Evolutionary conservation across 2,113 vertebrate genomes (phyloP), one percentile per base, ranked within the genome.

Genomic region (Upupa epops): DNA sequence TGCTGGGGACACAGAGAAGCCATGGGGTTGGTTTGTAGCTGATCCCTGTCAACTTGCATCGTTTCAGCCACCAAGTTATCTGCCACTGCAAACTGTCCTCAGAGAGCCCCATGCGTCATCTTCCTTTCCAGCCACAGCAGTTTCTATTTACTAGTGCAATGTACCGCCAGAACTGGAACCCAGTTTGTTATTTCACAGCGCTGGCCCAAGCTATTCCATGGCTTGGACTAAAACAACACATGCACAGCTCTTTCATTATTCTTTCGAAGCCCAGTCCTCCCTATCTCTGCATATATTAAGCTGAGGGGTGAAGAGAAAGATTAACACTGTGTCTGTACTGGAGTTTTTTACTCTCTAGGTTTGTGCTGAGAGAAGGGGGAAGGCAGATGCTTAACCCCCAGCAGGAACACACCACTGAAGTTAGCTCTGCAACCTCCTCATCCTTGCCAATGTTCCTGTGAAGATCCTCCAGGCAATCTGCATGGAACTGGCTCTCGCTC

Each of bases 381-480:
- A 83, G 52, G 40, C 75, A 91, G 79, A 76, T 88, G 68, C 79
- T 92, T 95, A 88, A 94, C 85, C 85, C 82, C 52, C 86, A 86
- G 90, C 79, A 88, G 72, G 88, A 69, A 60, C 24, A 2, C 59
- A 89, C 28, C 76, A 79, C 82, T 74, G 58, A 95, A 71, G 37
- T 77, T 59, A 71, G 54, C 56, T 91, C 52, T 88, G 90, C 82
- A 85, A 8, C 48, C 74, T 78, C 32, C 61, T 71, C 40, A 76
- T 63, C 64, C 86, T 74, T 91, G 94, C 92, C 95, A 93, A 42
- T 20, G 72, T 80, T 91, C 68, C 94, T 91, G 94, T 91, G 95
- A 93, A 91, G 88, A 86, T 86, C 42, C 88, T 95, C 32, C 83
- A 91, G 92, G 88, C 90, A 93, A 93, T 94, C 75, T 80, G 83